phyloP scores from a whole-genome alignment of 2,888 invertebrate species.

The Sympetrum striolatum region DNA sequence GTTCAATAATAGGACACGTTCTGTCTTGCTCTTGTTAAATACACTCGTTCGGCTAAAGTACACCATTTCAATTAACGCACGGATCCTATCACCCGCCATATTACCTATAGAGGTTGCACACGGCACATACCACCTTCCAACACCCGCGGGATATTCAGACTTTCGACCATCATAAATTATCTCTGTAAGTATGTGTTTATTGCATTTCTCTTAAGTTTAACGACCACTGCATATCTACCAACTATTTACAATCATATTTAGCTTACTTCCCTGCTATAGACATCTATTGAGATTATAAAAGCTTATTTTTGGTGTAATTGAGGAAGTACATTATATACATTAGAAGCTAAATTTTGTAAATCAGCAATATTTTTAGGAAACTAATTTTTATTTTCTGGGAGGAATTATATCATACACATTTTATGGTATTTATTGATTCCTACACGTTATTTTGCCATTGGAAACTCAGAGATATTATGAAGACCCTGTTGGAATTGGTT shows the following conservation, averaged over 20 bases:
- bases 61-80: neutral
- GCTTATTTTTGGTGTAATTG: too few relatives aligned
- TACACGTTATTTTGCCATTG: too few relatives aligned
- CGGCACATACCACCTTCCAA: slow-evolving; percentile 21
- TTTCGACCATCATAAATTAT: neutral
- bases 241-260: neutral
- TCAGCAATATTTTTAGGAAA: too few relatives aligned
- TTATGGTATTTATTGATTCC: too few relatives aligned
- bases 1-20: slow-evolving; percentile 36
- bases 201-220: neutral
- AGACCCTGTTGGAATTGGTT: too few relatives aligned
- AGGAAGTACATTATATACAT: too few relatives aligned
- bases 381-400: too few relatives aligned
- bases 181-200: neutral
- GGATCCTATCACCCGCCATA: slow-evolving; percentile 31
- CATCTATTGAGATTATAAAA: too few relatives aligned
- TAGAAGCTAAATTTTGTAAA: too few relatives aligned
- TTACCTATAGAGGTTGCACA: slow-evolving; percentile 39
- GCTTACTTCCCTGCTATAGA: too few relatives aligned
- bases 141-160: slow-evolving; percentile 44
- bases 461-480: too few relatives aligned
- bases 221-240: neutral
- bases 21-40: neutral
- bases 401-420: too few relatives aligned
- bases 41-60: neutral